Conservation (phyloP, 2,888 invertebrate species). For the Scaptomyza tumidula region DNA sequence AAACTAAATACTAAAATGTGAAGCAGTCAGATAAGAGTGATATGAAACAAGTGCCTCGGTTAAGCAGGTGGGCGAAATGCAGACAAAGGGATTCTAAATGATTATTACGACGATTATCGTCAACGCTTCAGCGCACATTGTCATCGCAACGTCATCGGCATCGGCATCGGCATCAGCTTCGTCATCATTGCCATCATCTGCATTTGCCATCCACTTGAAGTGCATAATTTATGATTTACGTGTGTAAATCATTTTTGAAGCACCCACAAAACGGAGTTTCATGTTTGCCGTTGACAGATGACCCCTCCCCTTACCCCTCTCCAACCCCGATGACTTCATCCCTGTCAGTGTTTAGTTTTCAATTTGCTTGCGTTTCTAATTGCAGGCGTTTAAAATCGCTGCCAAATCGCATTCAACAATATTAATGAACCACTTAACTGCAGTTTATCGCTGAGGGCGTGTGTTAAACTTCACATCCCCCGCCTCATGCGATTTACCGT, state of each 20-base stretch:
- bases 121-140: slow-evolving; percentile 18
- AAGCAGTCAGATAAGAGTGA: slow-evolving; percentile 40
- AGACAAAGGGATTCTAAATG: slow-evolving; percentile 6
- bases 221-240: slow-evolving; percentile 77
- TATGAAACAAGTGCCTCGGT: slow-evolving; percentile 14
- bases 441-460: slow-evolving; percentile 68
- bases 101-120: slow-evolving; percentile 19
- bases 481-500: slow-evolving; percentile 20
- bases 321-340: background rate
- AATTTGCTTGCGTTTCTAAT: slow-evolving; percentile 64
- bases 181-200: slow-evolving; percentile 56
- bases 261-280: slow-evolving; percentile 34
- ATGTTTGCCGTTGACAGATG: slow-evolving; percentile 59
- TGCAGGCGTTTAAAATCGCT: slow-evolving; percentile 66
- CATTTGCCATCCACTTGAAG: slow-evolving; percentile 72
- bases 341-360: slow-evolving; percentile 55
- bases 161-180: slow-evolving; percentile 18
- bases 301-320: background rate
- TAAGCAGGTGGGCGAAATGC: slow-evolving; percentile 1
- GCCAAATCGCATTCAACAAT: slow-evolving; percentile 59
- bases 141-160: slow-evolving; percentile 10
- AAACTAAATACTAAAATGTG: slow-evolving; percentile 36
- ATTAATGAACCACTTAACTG: slow-evolving; percentile 62
- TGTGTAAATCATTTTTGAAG: slow-evolving; percentile 78
- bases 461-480: slow-evolving; percentile 53